phyloP scores from a whole-genome alignment of 1,140 invertebrate species.

The Caenorhabditis inopinata region DNA sequence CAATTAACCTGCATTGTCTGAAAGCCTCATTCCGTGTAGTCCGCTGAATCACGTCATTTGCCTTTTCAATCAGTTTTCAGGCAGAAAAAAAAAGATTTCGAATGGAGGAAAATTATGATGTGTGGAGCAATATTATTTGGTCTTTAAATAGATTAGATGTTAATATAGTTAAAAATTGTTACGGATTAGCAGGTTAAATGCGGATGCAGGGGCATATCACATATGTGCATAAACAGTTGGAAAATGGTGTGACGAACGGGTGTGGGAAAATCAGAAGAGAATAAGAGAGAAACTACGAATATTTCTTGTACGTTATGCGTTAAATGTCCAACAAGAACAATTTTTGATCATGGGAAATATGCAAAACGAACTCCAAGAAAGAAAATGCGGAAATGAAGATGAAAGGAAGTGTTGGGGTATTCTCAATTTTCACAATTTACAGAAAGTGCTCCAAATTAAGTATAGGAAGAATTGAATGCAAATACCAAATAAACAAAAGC shows the following conservation, averaged over 20 bases:
- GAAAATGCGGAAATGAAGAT: too few relatives aligned
- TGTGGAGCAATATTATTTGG: not conserved
- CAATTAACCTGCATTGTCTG: not conserved
- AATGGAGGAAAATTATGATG: too few relatives aligned
- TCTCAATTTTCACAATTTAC: too few relatives aligned
- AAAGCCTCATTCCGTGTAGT: not conserved
- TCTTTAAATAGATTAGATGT: not conserved
- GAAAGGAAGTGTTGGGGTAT: too few relatives aligned
- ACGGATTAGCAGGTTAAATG: too few relatives aligned
- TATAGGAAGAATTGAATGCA: too few relatives aligned
- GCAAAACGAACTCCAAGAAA: not conserved
- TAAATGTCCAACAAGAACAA: not conserved
- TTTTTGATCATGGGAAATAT: not conserved
- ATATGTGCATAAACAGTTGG: not conserved
- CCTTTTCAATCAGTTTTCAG: not conserved
- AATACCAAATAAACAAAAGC: too few relatives aligned
- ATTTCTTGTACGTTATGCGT: not conserved
- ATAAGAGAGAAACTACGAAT: not conserved
- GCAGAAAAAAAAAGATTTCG: too few relatives aligned
- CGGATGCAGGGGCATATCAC: not conserved
- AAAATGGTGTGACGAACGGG: slow-evolving; percentile 3
- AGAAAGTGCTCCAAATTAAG: too few relatives aligned
- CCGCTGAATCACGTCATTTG: not conserved
- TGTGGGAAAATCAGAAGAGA: not conserved
- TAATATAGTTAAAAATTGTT: too few relatives aligned